phyloP scores from a whole-genome alignment of 1,140 invertebrate species.

The Drosophila paulistorum region DNA sequence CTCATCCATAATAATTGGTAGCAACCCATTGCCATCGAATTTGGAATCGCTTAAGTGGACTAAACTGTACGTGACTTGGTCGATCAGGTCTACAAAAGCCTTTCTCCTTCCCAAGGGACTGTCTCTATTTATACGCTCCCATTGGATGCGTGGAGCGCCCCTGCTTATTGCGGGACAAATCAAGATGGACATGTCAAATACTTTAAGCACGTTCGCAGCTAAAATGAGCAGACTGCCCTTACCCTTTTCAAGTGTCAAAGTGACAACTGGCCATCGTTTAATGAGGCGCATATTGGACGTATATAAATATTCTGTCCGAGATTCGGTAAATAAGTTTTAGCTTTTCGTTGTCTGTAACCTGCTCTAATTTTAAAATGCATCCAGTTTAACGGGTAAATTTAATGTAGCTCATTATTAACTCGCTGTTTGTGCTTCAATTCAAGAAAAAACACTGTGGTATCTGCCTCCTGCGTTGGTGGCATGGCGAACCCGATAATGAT shows the following conservation, averaged over 20 bases:
- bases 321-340: background rate
- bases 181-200: slow-evolving; percentile 30
- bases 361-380: background rate
- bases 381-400: no score
- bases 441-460: background rate
- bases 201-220: slow-evolving; percentile 28
- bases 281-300: slow-evolving; percentile 22
- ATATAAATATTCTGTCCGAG: slow-evolving; percentile 3
- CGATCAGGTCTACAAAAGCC: background rate
- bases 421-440: slow-evolving; percentile 1
- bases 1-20: background rate
- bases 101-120: background rate
- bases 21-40: slow-evolving; percentile 7
- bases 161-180: slow-evolving; percentile 13
- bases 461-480: background rate
- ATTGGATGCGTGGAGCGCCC: background rate
- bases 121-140: background rate
- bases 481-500: background rate
- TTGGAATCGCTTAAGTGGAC: slow-evolving; percentile 7
- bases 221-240: slow-evolving; percentile 10
- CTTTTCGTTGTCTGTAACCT: background rate
- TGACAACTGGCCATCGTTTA: slow-evolving; percentile 21
- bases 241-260: slow-evolving; percentile 36
- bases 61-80: slow-evolving; percentile 22
- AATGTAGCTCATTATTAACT: background rate